Conservation (phyloP, 2,113 vertebrate species). For the Catharus fuscescens region DNA sequence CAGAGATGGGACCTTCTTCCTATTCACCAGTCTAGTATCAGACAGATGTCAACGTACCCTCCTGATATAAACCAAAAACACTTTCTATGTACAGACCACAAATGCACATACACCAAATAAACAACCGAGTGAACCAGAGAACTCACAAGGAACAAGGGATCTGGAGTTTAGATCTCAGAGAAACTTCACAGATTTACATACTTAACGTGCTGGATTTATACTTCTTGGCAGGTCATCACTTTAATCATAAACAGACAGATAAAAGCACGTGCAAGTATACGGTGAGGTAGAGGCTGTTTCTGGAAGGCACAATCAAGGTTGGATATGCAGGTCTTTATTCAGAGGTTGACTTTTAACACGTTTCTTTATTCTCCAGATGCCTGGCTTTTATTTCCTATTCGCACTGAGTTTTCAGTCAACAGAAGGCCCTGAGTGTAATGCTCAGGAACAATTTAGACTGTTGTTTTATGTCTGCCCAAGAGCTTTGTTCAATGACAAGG, state of each 20-base stretch:
- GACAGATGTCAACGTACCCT: conserved; percentile 65
- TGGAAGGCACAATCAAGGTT: conserved; percentile 36
- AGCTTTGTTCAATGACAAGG: background rate
- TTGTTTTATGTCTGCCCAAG: background rate
- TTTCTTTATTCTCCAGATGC: background rate
- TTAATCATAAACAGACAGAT: conserved; percentile 19
- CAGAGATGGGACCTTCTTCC: conserved; percentile 69
- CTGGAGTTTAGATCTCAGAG: background rate
- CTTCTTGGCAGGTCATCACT: background rate
- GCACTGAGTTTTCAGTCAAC: background rate
- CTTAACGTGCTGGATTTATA: conserved; percentile 3
- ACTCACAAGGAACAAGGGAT: conserved; percentile 32
- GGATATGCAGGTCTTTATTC: background rate
- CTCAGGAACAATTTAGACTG: background rate
- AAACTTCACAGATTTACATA: background rate
- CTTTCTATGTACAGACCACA: conserved; percentile 62
- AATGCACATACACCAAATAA: conserved; percentile 51
- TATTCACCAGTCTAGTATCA: conserved; percentile 69
- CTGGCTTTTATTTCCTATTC: background rate
- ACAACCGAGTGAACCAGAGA: conserved; percentile 1
- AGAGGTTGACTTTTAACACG: background rate
- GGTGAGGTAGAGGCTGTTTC: background rate
- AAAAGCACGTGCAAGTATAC: background rate
- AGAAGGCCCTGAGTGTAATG: background rate
- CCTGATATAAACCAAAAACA: conserved; percentile 71